These are phyloP conservation scores for Apeltes quadracus DNA, from an alignment of 2,113 vertebrate species.

Conservation along the genomic window DNA sequence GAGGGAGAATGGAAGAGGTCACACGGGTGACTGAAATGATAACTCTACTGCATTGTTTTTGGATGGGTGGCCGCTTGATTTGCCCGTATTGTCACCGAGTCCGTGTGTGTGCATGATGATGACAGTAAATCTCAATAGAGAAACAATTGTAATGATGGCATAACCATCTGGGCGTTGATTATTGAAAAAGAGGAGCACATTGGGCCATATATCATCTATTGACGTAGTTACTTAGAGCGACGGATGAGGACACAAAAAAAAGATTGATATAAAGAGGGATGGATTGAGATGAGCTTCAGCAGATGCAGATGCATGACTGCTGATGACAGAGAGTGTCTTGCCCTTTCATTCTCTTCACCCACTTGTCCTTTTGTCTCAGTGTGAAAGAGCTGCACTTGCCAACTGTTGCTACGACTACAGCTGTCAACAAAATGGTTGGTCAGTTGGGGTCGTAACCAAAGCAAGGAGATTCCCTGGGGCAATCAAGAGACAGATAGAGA, in stretches of 20 bases:
- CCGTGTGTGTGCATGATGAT: constrained; percentile 16
- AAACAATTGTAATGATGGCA: constrained; percentile 33
- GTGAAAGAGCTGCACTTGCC: constrained; percentile 38
- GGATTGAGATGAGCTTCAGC: constrained; percentile 19
- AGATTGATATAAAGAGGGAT: constrained; percentile 3
- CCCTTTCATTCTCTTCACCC: constrained; percentile 38
- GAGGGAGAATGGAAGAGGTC: neutral
- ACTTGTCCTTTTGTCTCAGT: constrained; percentile 41
- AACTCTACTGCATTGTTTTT: constrained; percentile 23
- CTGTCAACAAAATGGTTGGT: constrained; percentile 58
- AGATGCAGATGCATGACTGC: constrained; percentile 33
- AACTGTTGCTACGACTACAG: constrained; percentile 68
- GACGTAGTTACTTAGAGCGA: constrained; percentile 21
- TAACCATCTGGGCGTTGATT: constrained; percentile 46
- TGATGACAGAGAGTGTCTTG: constrained; percentile 37
- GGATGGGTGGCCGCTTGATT: constrained; percentile 11
- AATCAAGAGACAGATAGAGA: constrained; percentile 23
- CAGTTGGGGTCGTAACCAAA: constrained; percentile 60
- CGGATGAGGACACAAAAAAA: constrained; percentile 26
- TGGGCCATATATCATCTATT: constrained; percentile 46
- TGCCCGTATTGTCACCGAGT: constrained; percentile 13
- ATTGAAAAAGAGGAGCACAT: constrained; percentile 45
- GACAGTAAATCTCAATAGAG: neutral
- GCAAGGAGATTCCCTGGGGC: constrained; percentile 38
- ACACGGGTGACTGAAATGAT: constrained; percentile 6